These are phyloP conservation scores for Mya arenaria DNA, from an alignment of 1,140 invertebrate species.

Conservation along the genomic window DNA sequence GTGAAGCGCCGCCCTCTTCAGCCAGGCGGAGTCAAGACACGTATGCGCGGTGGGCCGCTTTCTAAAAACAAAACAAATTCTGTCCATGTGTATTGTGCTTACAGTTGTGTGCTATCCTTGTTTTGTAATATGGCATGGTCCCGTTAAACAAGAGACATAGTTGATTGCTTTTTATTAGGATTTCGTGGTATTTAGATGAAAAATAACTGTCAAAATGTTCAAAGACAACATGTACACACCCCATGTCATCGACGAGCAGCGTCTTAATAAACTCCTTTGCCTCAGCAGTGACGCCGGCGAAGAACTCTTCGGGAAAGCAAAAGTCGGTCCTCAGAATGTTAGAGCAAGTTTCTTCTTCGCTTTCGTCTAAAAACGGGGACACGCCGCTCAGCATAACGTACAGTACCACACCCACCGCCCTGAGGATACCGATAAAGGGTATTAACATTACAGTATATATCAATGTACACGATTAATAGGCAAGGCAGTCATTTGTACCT, in stretches of 20 bases:
- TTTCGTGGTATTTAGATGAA: too few relatives aligned
- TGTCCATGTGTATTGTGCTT: too few relatives aligned
- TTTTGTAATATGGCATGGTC: too few relatives aligned
- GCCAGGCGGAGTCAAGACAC: slow-evolving; percentile 75
- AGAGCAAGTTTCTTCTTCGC: slow-evolving; percentile 90
- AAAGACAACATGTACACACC: slow-evolving; percentile 67
- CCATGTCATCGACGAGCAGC: slow-evolving; percentile 84
- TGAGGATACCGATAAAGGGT: too few relatives aligned
- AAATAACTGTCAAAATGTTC: too few relatives aligned
- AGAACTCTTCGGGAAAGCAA: slow-evolving; percentile 92
- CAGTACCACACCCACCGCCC: slow-evolving; percentile 89
- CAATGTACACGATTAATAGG: too few relatives aligned
- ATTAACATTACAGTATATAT: too few relatives aligned
- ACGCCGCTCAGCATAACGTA: slow-evolving; percentile 90
- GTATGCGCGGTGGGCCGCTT: slow-evolving; percentile 72
- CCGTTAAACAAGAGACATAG: too few relatives aligned
- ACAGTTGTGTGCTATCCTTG: too few relatives aligned
- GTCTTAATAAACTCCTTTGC: slow-evolving; percentile 87
- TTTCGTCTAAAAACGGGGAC: slow-evolving; percentile 92
- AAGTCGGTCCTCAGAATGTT: slow-evolving; percentile 92
- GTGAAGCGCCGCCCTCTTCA: slow-evolving; percentile 65
- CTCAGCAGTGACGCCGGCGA: slow-evolving; percentile 86
- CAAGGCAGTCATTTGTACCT: too few relatives aligned
- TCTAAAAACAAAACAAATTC: slow-evolving; percentile 69
- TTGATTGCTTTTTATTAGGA: too few relatives aligned